Evolutionary conservation across 1,140 invertebrate genomes (phyloP), one percentile per base, ranked within the genome.

Genomic region (Thaumetopoea pityocampa): DNA sequence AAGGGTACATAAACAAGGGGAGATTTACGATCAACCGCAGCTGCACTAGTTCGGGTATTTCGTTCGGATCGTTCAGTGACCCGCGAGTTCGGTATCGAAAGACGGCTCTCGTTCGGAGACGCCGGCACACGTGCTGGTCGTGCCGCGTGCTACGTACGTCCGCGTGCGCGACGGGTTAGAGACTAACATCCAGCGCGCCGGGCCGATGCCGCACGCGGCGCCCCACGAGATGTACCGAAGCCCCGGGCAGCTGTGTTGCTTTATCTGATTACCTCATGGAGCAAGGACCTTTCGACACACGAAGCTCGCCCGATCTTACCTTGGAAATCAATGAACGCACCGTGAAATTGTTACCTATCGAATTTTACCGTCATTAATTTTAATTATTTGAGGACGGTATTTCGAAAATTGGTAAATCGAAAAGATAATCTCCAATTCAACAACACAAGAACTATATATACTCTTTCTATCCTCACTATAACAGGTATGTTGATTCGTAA

Each of bases 281-380:
- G 73, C 76, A 83, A 83, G 79, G 79, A 83, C 79, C 79, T 80
- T 78, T 68, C 74, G 65, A 67, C 63, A 67, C 65, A 74, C 62
- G 67, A 70, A 73, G 65, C 65, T 73, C 70, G 46, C 68, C 71
- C 71, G 78, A 80, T 76, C 73, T 51, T 53, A 67, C 73, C 74
- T 70, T 79, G 74, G 76, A 71, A 82, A 78, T 71, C 51, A 40
- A 40, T 42, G 44, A 27, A 40, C 48, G 59, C 30, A 64, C 51
- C 66, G 61, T 63, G 54, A 72, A 74, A 66, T 67, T 52, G 36
- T 71, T 74, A 57, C n/a, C n/a, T n/a, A n/a, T n/a, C 63, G 61
- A 50, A 61, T 64, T 20, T n/a, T 32, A 7, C 19, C 12, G 9
- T 41, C 12, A 32, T 12, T n/a, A n/a, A n/a, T n/a, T n/a, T n/a